phyloP scores from a whole-genome alignment of 2,888 invertebrate genomes.

The Leptopilina drosophilae region DNA sequence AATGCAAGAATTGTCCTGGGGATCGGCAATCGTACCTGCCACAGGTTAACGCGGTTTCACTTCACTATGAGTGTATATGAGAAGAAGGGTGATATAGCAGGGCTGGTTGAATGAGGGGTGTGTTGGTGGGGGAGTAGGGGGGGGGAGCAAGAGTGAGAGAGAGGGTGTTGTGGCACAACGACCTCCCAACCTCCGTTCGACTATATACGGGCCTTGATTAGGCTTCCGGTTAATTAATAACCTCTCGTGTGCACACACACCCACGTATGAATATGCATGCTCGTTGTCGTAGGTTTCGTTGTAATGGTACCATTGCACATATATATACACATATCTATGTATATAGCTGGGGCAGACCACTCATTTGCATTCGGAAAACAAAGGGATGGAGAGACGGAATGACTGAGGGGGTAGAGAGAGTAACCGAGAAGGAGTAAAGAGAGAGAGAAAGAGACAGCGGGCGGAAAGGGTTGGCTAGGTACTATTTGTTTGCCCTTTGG shows the following conservation, averaged over 20 bases:
- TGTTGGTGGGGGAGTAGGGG: constrained; percentile 45
- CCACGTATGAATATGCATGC: constrained; percentile 75
- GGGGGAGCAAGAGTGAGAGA: constrained; percentile 58
- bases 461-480: constrained; percentile 20
- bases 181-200: constrained; percentile 58
- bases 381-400: constrained; percentile 64
- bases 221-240: constrained; percentile 81
- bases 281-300: constrained; percentile 72
- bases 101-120: constrained; percentile 17
- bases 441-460: constrained; percentile 1
- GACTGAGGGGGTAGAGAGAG: constrained; percentile 33
- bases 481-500: constrained; percentile 35
- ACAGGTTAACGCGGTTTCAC: constrained; percentile 56
- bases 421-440: constrained; percentile 26
- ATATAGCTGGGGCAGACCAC: constrained; percentile 63
- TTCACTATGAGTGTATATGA: constrained; percentile 26
- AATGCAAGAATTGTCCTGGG: constrained; percentile 37
- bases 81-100: constrained; percentile 2
- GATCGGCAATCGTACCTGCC: constrained; percentile 59
- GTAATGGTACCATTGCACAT: constrained; percentile 61
- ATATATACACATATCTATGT: constrained; percentile 45
- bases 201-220: constrained; percentile 77
- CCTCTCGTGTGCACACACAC: constrained; percentile 76
- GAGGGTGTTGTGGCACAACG: constrained; percentile 64
- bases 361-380: constrained; percentile 76